Evolutionary conservation across 2,113 vertebrate genomes (phyloP).

Genomic region (Onychorhynchus coronatus): DNA sequence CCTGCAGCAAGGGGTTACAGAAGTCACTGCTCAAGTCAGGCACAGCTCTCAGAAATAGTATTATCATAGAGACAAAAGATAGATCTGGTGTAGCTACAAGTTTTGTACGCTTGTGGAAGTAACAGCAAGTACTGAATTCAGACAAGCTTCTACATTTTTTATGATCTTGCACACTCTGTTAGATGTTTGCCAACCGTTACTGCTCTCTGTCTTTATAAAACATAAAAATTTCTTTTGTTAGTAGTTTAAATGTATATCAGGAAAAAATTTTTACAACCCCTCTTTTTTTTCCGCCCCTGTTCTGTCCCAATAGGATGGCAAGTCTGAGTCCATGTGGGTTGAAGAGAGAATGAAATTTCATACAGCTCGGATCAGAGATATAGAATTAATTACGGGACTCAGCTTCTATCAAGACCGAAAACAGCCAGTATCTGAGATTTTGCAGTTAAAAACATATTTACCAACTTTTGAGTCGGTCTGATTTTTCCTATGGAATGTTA

Average conservation of each 20-base stretch:
- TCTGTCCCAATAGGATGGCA: slow-evolving; percentile 53
- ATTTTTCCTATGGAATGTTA: slow-evolving; percentile 27
- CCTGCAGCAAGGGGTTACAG: not conserved
- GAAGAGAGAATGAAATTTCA: slow-evolving; percentile 86
- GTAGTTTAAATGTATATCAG: not conserved
- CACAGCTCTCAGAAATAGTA: not conserved
- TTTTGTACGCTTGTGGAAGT: not conserved
- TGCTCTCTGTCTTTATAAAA: not conserved
- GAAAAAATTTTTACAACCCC: not conserved
- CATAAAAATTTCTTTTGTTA: not conserved
- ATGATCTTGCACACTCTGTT: not conserved
- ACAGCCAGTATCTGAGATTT: slow-evolving; percentile 82
- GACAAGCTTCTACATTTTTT: not conserved
- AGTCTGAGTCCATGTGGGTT: slow-evolving; percentile 76
- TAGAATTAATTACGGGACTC: slow-evolving; percentile 92
- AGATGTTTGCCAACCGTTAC: not conserved
- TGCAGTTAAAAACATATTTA: slow-evolving; percentile 89
- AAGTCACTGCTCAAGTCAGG: not conserved
- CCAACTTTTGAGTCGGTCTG: slow-evolving; percentile 66
- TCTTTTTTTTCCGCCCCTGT: not conserved
- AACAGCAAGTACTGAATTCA: not conserved
- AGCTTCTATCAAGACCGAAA: slow-evolving; percentile 92
- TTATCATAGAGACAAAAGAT: not conserved
- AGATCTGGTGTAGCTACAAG: not conserved
- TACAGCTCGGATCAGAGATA: slow-evolving; percentile 82